A percentile compares a stretch with the other conserved stretches of the same genome.
phyloP scores from a whole-genome alignment of 2,888 invertebrate species.

The Chymomyza caudatula region DNA sequence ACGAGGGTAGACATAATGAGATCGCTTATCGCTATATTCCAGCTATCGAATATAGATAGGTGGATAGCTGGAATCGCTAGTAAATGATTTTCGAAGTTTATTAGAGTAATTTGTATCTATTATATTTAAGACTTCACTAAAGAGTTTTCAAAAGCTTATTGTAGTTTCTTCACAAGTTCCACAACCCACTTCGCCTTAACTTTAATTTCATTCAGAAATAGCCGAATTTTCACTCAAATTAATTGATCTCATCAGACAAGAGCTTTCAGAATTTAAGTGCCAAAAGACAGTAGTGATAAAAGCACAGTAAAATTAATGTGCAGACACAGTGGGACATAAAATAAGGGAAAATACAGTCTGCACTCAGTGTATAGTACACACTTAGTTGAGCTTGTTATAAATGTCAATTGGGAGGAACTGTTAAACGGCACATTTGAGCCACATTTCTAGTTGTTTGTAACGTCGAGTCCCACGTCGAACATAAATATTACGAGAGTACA shows the following conservation, averaged over 20 bases:
- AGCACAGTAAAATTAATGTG: constrained; percentile 33
- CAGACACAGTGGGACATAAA: constrained; percentile 27
- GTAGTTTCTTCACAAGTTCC: too few species aligned
- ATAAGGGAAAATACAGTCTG: constrained; percentile 4
- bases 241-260: neutral
- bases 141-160: neutral
- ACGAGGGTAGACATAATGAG: too few species aligned
- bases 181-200: neutral
- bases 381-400: neutral
- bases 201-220: neutral
- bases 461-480: constrained; percentile 33
- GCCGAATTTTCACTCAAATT: neutral
- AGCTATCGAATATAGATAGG: too few species aligned
- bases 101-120: too few species aligned
- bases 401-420: neutral
- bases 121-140: too few species aligned
- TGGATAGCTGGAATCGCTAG: too few species aligned
- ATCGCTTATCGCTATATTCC: too few species aligned
- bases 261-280: neutral
- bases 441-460: constrained; percentile 28
- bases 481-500: constrained; percentile 51
- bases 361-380: neutral
- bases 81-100: too few species aligned
- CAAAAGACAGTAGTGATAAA: neutral
- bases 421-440: constrained; percentile 35